Conservation (phyloP, 2,797 vertebrate species). For the Okamejei kenojei region DNA sequence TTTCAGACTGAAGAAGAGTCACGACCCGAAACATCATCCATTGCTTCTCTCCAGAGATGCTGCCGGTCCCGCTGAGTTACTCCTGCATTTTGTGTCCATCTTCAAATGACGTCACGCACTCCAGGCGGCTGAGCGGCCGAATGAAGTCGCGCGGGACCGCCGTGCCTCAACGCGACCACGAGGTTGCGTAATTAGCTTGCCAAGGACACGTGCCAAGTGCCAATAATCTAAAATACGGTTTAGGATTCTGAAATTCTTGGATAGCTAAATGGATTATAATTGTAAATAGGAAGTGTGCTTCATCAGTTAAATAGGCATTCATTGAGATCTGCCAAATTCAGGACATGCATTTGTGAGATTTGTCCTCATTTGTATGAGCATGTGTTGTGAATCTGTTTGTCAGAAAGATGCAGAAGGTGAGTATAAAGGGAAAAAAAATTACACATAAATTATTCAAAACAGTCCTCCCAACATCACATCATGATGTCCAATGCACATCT, state of each 20-base stretch:
- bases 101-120: too few species aligned
- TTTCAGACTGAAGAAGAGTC: too few species aligned
- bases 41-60: too few species aligned
- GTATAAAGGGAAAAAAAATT: not conserved
- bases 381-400: not conserved
- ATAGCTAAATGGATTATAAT: not conserved
- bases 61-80: too few species aligned
- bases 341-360: not conserved
- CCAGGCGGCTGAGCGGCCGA: too few species aligned
- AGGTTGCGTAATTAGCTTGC: too few species aligned
- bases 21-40: too few species aligned
- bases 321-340: not conserved
- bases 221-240: not conserved
- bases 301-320: not conserved
- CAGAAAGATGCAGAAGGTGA: not conserved
- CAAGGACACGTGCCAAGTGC: too few species aligned
- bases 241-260: not conserved
- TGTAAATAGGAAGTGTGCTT: not conserved
- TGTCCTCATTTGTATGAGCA: not conserved
- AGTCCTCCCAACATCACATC: not conserved
- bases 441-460: not conserved
- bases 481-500: not conserved
- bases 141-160: too few species aligned
- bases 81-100: too few species aligned
- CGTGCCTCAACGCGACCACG: too few species aligned